Conservation (phyloP, 2,888 invertebrate species). For the Stomorhina lunata region DNA sequence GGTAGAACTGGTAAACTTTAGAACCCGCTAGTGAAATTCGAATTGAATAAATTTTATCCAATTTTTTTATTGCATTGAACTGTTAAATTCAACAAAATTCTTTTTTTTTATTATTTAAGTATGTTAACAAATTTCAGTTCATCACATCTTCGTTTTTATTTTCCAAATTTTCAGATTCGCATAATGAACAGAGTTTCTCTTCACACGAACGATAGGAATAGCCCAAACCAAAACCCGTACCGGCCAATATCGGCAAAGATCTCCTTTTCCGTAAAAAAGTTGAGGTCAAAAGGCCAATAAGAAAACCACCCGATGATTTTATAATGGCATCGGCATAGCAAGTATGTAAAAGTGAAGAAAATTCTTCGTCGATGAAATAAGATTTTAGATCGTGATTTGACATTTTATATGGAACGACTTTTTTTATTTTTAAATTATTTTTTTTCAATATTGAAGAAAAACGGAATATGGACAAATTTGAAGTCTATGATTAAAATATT, state of each 20-base stretch:
- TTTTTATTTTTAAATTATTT: too few relatives aligned
- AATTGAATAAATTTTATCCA: too few relatives aligned
- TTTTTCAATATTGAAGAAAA: too few relatives aligned
- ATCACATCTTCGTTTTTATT: too few relatives aligned
- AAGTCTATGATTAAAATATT: too few relatives aligned
- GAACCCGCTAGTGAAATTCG: too few relatives aligned
- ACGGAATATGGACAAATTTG: too few relatives aligned
- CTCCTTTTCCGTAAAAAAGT: constrained; percentile 70
- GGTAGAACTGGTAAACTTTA: too few relatives aligned
- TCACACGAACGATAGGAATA: constrained; percentile 62
- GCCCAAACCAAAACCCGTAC: constrained; percentile 67
- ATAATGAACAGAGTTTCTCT: constrained; percentile 24
- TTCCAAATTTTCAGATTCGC: neutral
- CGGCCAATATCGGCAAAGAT: constrained; percentile 71
- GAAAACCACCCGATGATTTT: constrained; percentile 71
- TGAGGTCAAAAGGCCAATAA: constrained; percentile 71
- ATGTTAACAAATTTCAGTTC: too few relatives aligned
- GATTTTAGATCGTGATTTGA: neutral
- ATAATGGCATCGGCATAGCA: constrained; percentile 71
- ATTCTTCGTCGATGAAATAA: constrained; percentile 66
- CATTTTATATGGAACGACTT: constrained; percentile 34
- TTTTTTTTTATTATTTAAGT: too few relatives aligned
- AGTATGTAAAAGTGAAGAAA: constrained; percentile 65
- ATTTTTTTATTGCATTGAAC: too few relatives aligned
- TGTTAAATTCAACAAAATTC: too few relatives aligned